Base-by-base conservation (phyloP, 2,113 vertebrate species). In the Misgurnus mizolepis region DNA sequence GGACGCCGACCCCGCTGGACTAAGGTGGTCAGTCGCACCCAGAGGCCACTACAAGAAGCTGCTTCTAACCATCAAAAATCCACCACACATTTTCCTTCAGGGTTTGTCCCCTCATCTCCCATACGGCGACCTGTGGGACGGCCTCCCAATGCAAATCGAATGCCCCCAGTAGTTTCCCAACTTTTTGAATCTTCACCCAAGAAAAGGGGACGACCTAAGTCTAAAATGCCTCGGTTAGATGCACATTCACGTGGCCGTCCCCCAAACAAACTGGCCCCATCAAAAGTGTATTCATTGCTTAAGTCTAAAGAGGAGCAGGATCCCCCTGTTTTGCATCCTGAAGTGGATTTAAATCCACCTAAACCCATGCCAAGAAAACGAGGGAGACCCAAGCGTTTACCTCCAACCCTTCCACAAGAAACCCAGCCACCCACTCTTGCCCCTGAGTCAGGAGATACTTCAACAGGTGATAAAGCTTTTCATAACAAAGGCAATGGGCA, bases 251-350 rank as follows among this genome's bases (percentile, higher is more conserved):
- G 93, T 18, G 89, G 92, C 89, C 95, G 89, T 85, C 92, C 87
- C 5, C 90, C 95, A 76, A 92, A 95, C 14, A 98, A 98, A 86
- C 90, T 96, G 58, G 92, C 91, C 8, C 93, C 96, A 4, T 97
- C 95, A 0, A 98, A 98, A 91, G 95, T 98, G 11, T 97, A 95
- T 67, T 97, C 96, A 3, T 88, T 96, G 71, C 89, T 96, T 41
- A 97, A 96, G 4, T 98, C 96, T 84, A 96, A 98, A 90, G 92
- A 93, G 83, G 97, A 99, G 82, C 96, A 95, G 84, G 98, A 98
- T 64, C 98, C 98, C 18, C 98, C 98, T 4, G 92, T 99, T 84
- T 91, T 99, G 87, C 97, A 98, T 70, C 98, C 98, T 4, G 98
- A 99, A 86, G 94, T 98, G 0, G 96, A 98, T 85, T 93, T 98